Evolutionary conservation across 1,140 invertebrate species (phyloP).

Genomic region (Drosophila kurseongensis): DNA sequence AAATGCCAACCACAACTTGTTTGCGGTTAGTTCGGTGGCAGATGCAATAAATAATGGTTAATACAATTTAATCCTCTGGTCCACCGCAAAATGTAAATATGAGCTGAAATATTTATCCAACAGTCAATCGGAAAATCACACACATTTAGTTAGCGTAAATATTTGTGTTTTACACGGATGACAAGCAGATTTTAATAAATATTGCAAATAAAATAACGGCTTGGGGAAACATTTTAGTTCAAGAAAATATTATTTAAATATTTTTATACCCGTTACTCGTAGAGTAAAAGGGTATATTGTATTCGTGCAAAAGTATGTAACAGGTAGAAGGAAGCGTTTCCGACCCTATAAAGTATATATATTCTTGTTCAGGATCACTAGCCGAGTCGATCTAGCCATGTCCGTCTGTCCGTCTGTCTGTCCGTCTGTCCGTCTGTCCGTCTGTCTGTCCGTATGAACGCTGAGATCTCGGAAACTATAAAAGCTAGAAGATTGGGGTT

Average conservation of each 20-base stretch:
- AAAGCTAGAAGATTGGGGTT: too few species aligned
- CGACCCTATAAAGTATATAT: too few species aligned
- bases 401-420: too few species aligned
- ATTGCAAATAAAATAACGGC: not conserved
- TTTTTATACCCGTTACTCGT: too few species aligned
- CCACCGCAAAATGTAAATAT: slow-evolving; percentile 30
- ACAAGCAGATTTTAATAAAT: not conserved
- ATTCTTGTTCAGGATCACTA: too few species aligned
- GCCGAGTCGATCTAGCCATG: too few species aligned
- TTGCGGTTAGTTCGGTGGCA: slow-evolving; percentile 19
- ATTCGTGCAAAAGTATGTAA: too few species aligned
- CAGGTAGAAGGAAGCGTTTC: too few species aligned
- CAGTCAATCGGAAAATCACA: slow-evolving; percentile 27
- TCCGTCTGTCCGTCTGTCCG: too few species aligned
- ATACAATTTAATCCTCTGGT: slow-evolving; percentile 20
- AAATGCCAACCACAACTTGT: slow-evolving; percentile 9
- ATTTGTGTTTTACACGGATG: slow-evolving; percentile 8
- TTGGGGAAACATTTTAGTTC: not conserved
- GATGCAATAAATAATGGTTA: slow-evolving; percentile 26
- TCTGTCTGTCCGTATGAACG: too few species aligned
- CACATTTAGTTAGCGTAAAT: slow-evolving; percentile 11
- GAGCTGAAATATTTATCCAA: slow-evolving; percentile 30
- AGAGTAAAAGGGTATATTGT: too few species aligned
- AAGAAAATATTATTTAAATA: not conserved
- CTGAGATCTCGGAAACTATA: too few species aligned